These are phyloP conservation scores for Propsilocerus akamusi DNA, from an alignment of 1,140 invertebrate species.

Conservation along the genomic window DNA sequence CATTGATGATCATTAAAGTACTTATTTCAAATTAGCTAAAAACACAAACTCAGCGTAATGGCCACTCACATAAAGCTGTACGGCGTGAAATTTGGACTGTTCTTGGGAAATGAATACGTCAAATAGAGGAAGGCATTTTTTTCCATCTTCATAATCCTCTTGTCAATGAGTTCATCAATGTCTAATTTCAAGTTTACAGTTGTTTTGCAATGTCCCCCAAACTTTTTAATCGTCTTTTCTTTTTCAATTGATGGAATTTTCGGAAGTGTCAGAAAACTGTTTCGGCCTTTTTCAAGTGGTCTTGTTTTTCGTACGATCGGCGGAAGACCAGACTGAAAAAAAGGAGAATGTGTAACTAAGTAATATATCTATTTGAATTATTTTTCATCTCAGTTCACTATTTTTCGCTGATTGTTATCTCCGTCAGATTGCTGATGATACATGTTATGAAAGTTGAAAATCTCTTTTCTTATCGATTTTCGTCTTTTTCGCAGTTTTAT, in stretches of 20 bases:
- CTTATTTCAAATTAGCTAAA: conserved; percentile 3
- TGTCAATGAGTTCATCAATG: neutral
- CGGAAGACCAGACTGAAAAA: neutral
- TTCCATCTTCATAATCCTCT: conserved; percentile 24
- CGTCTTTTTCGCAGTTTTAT: no score
- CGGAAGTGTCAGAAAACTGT: neutral
- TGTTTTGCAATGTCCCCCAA: neutral
- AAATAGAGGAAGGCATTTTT: conserved; percentile 43
- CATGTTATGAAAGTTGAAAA: no score
- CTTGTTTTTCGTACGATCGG: neutral
- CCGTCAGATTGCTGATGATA: no score
- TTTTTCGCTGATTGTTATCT: no score
- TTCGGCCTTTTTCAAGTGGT: neutral
- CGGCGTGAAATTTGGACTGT: conserved; percentile 47
- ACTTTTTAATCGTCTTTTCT: neutral
- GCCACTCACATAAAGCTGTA: conserved; percentile 37
- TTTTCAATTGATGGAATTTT: neutral
- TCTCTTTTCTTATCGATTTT: no score
- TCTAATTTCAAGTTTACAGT: neutral
- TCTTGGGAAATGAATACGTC: conserved; percentile 41
- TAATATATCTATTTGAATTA: no score
- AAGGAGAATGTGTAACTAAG: no score
- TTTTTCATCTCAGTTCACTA: no score
- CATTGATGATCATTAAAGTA: neutral
- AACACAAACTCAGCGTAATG: neutral